Evolutionary conservation across 2,797 vertebrate genomes (phyloP).

Genomic region (Cryptoblepharus egeriae): DNA sequence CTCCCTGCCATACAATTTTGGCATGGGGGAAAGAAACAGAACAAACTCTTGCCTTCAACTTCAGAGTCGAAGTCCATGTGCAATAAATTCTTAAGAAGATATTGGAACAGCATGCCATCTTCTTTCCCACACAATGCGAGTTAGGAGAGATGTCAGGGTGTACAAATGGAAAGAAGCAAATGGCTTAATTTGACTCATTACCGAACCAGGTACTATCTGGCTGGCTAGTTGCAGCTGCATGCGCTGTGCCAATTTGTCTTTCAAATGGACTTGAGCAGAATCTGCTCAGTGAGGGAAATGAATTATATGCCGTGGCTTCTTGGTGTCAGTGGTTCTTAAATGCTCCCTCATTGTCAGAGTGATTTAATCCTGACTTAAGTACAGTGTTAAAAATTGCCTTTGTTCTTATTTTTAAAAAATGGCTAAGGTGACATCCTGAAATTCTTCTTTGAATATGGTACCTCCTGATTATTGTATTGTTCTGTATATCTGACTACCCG

Average conservation of each 20-base stretch:
- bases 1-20: background rate
- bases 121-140: background rate
- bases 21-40: background rate
- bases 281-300: background rate
- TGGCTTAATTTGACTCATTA: background rate
- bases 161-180: conserved; percentile 6
- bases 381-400: background rate
- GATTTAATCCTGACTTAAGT: conserved; percentile 8
- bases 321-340: conserved; percentile 1
- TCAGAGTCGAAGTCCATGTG: background rate
- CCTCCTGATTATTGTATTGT: too few relatives aligned
- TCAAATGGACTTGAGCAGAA: background rate
- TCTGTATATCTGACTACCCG: background rate
- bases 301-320: background rate
- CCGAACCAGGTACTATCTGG: conserved; percentile 5
- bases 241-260: background rate
- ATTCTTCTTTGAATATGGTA: background rate
- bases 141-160: background rate
- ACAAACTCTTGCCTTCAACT: background rate
- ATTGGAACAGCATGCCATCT: background rate
- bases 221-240: conserved; percentile 7
- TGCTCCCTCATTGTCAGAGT: background rate
- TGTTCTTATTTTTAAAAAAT: background rate
- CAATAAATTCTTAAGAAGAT: background rate
- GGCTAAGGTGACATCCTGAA: background rate